These are phyloP conservation scores for Onchidella celtica DNA, from an alignment of 2,888 invertebrate species.

Conservation along the genomic window DNA sequence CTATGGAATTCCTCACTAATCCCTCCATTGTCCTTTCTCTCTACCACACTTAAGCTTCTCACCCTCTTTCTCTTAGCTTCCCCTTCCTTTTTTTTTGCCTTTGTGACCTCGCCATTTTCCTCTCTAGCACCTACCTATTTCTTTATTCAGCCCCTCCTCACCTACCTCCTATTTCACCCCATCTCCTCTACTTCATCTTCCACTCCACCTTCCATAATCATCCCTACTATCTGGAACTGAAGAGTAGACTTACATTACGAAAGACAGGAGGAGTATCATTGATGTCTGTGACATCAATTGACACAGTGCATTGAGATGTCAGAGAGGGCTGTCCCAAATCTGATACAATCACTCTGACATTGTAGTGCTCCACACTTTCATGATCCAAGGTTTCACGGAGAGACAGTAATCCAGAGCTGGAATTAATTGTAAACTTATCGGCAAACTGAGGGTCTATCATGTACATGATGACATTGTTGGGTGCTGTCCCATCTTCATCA, in stretches of 20 bases:
- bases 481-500: constrained; percentile 71
- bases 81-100: no score
- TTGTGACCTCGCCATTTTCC: no score
- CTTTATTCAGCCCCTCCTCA: no score
- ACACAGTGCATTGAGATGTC: constrained; percentile 60
- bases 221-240: no score
- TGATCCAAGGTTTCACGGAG: constrained; percentile 95
- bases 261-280: constrained; percentile 94
- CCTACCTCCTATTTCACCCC: no score
- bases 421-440: constrained; percentile 95
- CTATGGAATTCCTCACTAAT: no score
- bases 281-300: constrained; percentile 92
- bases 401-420: constrained; percentile 91
- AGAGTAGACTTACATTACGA: constrained; percentile 41
- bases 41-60: no score
- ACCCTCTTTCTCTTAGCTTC: no score
- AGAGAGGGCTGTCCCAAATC: constrained; percentile 65
- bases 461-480: constrained; percentile 94
- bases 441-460: constrained; percentile 90
- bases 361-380: constrained; percentile 82
- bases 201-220: no score
- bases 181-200: no score
- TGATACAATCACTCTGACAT: constrained; percentile 70
- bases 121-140: no score
- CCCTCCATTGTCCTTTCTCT: no score